phyloP scores from a whole-genome alignment of 2,113 vertebrate genomes.

The Mirza zaza region DNA sequence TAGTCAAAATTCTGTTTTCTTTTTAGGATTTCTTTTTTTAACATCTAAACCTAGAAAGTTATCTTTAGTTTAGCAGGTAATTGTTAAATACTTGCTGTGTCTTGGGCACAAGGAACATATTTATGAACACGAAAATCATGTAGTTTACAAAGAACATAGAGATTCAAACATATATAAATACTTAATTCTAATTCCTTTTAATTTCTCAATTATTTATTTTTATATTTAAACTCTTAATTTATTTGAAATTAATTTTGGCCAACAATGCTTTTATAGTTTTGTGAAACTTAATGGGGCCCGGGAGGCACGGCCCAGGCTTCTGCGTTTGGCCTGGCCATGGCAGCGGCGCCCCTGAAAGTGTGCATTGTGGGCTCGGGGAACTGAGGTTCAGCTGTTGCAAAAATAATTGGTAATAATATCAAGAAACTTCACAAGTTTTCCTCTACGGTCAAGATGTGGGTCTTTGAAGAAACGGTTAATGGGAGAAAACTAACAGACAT shows the following conservation, averaged over 20 bases:
- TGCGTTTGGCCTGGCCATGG: too few species aligned
- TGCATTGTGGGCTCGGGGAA: too few species aligned
- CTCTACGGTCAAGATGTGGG: slow-evolving; percentile 95
- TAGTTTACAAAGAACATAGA: background rate
- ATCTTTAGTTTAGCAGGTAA: background rate
- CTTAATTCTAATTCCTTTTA: too few species aligned
- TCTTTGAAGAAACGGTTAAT: slow-evolving; percentile 92
- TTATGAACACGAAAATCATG: background rate
- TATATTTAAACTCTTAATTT: slow-evolving; percentile 7
- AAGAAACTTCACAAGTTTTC: slow-evolving; percentile 88
- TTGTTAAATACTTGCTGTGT: background rate
- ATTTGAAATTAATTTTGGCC: background rate
- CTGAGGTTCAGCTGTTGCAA: slow-evolving; percentile 93
- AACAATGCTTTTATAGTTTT: background rate
- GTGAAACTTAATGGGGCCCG: background rate
- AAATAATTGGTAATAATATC: slow-evolving; percentile 92
- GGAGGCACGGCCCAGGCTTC: too few species aligned
- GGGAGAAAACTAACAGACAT: slow-evolving; percentile 94
- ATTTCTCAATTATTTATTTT: background rate
- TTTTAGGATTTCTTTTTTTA: background rate
- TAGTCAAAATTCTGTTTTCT: too few species aligned
- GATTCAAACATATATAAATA: background rate
- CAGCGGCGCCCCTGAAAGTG: too few species aligned
- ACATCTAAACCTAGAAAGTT: background rate
- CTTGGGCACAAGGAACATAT: too few species aligned